Conservation (phyloP, 1,140 invertebrate genomes). For the Caenorhabditis latens region DNA sequence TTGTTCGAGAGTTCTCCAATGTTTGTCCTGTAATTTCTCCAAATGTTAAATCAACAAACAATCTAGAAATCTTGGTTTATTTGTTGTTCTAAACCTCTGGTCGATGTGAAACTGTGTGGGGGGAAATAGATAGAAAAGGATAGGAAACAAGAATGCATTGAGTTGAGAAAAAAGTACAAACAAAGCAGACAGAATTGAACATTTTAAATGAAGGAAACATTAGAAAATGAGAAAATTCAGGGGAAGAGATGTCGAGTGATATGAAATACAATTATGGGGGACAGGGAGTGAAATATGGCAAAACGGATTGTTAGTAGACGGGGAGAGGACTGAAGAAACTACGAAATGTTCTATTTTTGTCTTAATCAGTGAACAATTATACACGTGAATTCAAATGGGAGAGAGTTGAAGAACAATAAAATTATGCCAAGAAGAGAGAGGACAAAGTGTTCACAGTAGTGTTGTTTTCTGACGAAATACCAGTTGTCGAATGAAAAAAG, state of each 20-base stretch:
- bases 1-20: not conserved
- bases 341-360: not conserved
- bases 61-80: conserved; percentile 13
- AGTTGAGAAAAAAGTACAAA: not conserved
- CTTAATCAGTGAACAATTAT: conserved; percentile 27
- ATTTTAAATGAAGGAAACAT: not conserved
- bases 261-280: conserved; percentile 40
- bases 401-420: not conserved
- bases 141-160: not conserved
- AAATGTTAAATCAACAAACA: not conserved
- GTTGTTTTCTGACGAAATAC: conserved; percentile 40
- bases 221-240: not conserved
- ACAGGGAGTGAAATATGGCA: conserved; percentile 3
- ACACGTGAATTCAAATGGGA: conserved; percentile 8
- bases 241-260: conserved; percentile 43
- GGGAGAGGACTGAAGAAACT: not conserved
- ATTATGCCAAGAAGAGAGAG: conserved; percentile 29
- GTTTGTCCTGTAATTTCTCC: not conserved
- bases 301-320: conserved; percentile 24
- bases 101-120: conserved; percentile 6
- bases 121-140: too few species aligned
- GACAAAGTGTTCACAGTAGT: conserved; percentile 39
- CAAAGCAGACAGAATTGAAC: conserved; percentile 9
- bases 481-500: conserved; percentile 28
- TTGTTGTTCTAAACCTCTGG: conserved; percentile 27